These are phyloP conservation scores for Menidia menidia DNA, from an alignment of 2,797 vertebrate genomes.

Conservation along the genomic window DNA sequence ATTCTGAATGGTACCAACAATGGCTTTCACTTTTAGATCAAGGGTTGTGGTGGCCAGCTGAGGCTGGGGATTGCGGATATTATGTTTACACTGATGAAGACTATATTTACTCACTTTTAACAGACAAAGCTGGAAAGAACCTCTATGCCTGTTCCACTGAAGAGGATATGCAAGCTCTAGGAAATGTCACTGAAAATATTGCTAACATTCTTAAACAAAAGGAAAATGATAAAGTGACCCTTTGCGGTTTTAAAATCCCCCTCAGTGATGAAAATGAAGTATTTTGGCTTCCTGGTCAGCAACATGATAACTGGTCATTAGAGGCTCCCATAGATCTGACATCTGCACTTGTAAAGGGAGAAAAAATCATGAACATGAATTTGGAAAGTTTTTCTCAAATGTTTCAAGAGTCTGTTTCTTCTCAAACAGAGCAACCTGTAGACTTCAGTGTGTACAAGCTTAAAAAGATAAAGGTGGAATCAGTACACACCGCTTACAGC, in stretches of 20 bases:
- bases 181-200: slow-evolving; percentile 82
- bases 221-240: slow-evolving; percentile 80
- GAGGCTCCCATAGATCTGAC: slow-evolving; percentile 90
- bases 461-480: slow-evolving; percentile 88
- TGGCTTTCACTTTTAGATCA: slow-evolving; percentile 92
- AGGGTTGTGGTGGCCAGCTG: slow-evolving; percentile 95
- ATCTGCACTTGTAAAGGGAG: slow-evolving; percentile 86
- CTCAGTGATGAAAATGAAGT: slow-evolving; percentile 81
- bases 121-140: slow-evolving; percentile 90
- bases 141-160: slow-evolving; percentile 89
- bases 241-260: slow-evolving; percentile 93
- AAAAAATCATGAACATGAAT: slow-evolving; percentile 92
- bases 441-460: slow-evolving; percentile 90
- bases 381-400: slow-evolving; percentile 90
- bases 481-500: slow-evolving; percentile 62
- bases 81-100: slow-evolving; percentile 92
- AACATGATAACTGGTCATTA: slow-evolving; percentile 63
- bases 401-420: slow-evolving; percentile 89
- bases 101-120: slow-evolving; percentile 93
- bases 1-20: slow-evolving; percentile 90
- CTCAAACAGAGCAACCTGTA: slow-evolving; percentile 86
- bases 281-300: slow-evolving; percentile 80
- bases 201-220: slow-evolving; percentile 81
- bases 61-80: slow-evolving; percentile 92
- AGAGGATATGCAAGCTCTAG: slow-evolving; percentile 79